Evolutionary conservation across 1,140 invertebrate species (phyloP).

Genomic region (Centruroides vittatus): DNA sequence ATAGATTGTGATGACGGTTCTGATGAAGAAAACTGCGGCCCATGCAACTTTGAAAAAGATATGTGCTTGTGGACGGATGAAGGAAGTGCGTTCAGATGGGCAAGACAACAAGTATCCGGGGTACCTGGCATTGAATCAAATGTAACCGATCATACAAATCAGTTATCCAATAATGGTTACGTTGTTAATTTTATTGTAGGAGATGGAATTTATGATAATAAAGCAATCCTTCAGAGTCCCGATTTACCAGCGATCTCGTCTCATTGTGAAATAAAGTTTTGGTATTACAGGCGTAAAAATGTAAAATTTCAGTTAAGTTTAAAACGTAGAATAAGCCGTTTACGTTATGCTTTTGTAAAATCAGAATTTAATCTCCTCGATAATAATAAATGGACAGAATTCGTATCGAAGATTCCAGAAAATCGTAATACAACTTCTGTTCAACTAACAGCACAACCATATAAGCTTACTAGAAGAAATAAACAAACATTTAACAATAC

Average conservation of each 20-base stretch:
- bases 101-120: not conserved
- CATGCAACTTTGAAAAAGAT: constrained; percentile 6
- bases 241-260: constrained; percentile 3
- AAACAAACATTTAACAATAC: not conserved
- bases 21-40: constrained; percentile 12
- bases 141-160: constrained; percentile 1
- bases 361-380: too few species aligned
- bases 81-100: constrained; percentile 4
- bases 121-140: not conserved
- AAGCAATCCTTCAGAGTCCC: constrained; percentile 4
- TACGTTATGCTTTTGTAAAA: too few species aligned
- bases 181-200: too few species aligned
- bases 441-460: too few species aligned
- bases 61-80: constrained; percentile 10
- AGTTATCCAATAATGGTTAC: too few species aligned
- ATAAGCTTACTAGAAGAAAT: not conserved
- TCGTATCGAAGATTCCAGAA: too few species aligned
- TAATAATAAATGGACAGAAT: too few species aligned
- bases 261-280: constrained; percentile 14
- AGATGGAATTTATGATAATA: too few species aligned
- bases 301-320: too few species aligned
- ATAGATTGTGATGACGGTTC: constrained; percentile 11
- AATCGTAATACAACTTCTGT: too few species aligned
- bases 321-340: too few species aligned
- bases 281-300: not conserved